phyloP scores from a whole-genome alignment of 1,140 invertebrate genomes.

The Agrypnia vestita region DNA sequence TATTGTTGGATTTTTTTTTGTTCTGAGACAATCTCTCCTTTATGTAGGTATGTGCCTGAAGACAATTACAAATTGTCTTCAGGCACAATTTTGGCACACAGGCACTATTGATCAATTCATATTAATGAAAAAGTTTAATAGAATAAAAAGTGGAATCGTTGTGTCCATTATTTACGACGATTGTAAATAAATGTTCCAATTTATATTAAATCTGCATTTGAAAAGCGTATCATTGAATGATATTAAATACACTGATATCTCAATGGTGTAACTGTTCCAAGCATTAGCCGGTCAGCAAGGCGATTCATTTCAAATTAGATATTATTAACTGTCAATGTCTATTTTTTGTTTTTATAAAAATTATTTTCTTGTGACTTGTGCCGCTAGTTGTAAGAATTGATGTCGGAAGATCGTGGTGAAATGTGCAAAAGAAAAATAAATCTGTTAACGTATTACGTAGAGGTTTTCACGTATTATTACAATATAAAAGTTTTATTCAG shows the following conservation, averaged over 20 bases:
- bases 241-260: conserved; percentile 14
- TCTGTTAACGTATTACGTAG: conserved; percentile 22
- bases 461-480: too few relatives aligned
- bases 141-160: too few relatives aligned
- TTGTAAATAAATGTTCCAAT: not conserved
- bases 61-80: too few relatives aligned
- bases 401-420: not conserved
- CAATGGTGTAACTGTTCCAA: conserved; percentile 2
- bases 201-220: conserved; percentile 38
- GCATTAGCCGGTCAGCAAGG: not conserved
- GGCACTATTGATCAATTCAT: too few relatives aligned
- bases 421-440: conserved; percentile 31
- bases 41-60: too few relatives aligned
- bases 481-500: too few relatives aligned
- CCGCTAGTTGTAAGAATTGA: conserved; percentile 15
- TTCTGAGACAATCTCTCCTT: too few relatives aligned
- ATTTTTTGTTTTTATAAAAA: conserved; percentile 28
- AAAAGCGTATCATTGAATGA: conserved; percentile 45
- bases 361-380: conserved; percentile 6
- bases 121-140: too few relatives aligned
- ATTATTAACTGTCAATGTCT: conserved; percentile 26
- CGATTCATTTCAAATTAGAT: conserved; percentile 28
- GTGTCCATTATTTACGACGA: too few relatives aligned
- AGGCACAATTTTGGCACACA: too few relatives aligned
- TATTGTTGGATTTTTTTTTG: too few relatives aligned